Evolutionary conservation across 2,113 vertebrate genomes (phyloP), one percentile per base, ranked within the genome.

Genomic region (Lophius piscatorius): DNA sequence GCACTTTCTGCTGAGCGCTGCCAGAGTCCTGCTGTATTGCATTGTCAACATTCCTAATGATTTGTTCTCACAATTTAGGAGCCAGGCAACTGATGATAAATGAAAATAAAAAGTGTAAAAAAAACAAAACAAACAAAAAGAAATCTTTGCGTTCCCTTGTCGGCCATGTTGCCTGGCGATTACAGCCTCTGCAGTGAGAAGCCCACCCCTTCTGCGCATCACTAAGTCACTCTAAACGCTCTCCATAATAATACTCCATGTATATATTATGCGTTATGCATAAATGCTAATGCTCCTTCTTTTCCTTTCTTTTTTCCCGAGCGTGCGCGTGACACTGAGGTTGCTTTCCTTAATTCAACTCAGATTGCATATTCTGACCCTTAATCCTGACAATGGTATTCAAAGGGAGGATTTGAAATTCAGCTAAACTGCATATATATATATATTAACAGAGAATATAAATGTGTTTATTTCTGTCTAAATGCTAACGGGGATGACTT

Each of bases 1-100:
- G 59, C 89, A 89, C 70, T 76, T 89, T 91, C 88, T 80, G 85
- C 90, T 46, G 71, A 70, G 72, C 69, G 72, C 23, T 67, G 88
- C 78, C 72, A 81, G 68, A 76, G 58, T 68, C 40, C 4, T 68
- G 62, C 79, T 83, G 74, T 88, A 87, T 89, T 80, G 84, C 86
- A 81, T 83, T 90, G 88, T 88, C 85, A 82, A 86, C 71, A 70
- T 72, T 82, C 75, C 80, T 90, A 89, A 91, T 89, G 87, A 89
- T 84, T 85, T 76, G 74, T 68, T 76, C 55, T 72, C 61, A 80
- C 85, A 88, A 91, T 88, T 90, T 83, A 86, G 85, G 82, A 82
- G 71, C 26, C 28, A 9, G 68, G 80, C 41, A 68, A 70, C 63
- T 68, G 77, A 82, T 69, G 74, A 74, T 75, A 66, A 45, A 60